A percentile compares a stretch with the other conserved stretches of the same genome.
Conservation (phyloP, 2,113 vertebrate genomes). For the Sapayoa aenigma region DNA sequence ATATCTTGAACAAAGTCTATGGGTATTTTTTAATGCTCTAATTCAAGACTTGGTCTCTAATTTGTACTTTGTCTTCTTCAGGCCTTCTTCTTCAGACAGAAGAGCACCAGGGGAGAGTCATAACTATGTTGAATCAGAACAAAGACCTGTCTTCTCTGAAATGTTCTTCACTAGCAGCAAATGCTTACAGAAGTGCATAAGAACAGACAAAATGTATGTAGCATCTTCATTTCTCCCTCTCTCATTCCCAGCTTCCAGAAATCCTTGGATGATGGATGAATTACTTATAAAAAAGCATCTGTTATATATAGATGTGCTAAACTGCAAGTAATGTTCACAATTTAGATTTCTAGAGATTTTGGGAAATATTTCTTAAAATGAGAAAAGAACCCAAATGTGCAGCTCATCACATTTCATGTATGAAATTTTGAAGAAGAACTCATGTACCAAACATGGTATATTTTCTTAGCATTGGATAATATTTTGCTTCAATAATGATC, state of each 20-base stretch:
- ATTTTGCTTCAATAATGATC: not conserved
- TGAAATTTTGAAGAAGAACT: not conserved
- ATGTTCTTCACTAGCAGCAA: not conserved
- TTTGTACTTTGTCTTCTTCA: not conserved
- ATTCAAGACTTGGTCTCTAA: not conserved
- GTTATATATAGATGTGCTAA: not conserved
- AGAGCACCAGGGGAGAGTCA: not conserved
- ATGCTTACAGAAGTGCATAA: not conserved
- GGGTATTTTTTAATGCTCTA: not conserved
- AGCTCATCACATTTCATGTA: not conserved
- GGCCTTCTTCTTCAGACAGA: not conserved
- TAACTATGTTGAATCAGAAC: not conserved
- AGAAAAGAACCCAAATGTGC: not conserved
- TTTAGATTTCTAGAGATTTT: not conserved
- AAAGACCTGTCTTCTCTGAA: not conserved
- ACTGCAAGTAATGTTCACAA: not conserved
- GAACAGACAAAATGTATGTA: not conserved
- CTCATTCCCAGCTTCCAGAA: not conserved
- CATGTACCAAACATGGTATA: not conserved
- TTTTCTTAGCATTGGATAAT: not conserved
- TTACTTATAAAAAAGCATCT: not conserved
- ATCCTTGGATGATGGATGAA: not conserved
- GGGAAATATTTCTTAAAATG: not conserved
- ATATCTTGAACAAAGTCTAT: not conserved
- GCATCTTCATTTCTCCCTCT: not conserved